phyloP scores from a whole-genome alignment of 2,113 vertebrate genomes.

The Xenopus borealis region DNA sequence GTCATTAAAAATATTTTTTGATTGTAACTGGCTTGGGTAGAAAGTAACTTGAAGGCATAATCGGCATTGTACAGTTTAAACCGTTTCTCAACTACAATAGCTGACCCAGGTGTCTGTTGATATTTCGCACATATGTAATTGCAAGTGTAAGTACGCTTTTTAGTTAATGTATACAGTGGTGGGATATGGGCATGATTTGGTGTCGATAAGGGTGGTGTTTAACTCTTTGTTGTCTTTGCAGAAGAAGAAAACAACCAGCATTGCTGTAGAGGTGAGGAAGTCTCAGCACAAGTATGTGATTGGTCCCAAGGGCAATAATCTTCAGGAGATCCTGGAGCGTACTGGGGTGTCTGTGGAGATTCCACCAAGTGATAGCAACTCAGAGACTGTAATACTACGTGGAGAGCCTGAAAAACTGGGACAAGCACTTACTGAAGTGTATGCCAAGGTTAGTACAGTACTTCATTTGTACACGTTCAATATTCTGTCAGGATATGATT shows the following conservation, averaged over 20 bases:
- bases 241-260: slow-evolving; percentile 96
- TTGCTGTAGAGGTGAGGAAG: slow-evolving; percentile 97
- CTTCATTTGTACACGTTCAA: neutral
- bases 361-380: slow-evolving; percentile 92
- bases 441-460: slow-evolving; percentile 82
- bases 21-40: no score
- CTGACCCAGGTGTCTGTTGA: no score
- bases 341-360: slow-evolving; percentile 98
- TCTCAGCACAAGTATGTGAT: slow-evolving; percentile 99
- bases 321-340: slow-evolving; percentile 96
- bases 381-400: slow-evolving; percentile 96
- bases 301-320: slow-evolving; percentile 93
- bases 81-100: no score
- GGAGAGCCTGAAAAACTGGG: slow-evolving; percentile 95
- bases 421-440: slow-evolving; percentile 96
- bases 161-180: no score
- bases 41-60: no score
- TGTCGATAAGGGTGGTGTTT: neutral
- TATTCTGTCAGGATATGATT: neutral
- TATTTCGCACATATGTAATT: no score
- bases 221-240: slow-evolving; percentile 50
- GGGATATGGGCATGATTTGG: no score
- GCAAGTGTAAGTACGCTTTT: no score
- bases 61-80: no score
- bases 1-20: no score